Percentiles rank a stretch among this genome's conserved stretches.
Conservation (phyloP, 1,140 invertebrate species). For the Prorops nasuta region DNA sequence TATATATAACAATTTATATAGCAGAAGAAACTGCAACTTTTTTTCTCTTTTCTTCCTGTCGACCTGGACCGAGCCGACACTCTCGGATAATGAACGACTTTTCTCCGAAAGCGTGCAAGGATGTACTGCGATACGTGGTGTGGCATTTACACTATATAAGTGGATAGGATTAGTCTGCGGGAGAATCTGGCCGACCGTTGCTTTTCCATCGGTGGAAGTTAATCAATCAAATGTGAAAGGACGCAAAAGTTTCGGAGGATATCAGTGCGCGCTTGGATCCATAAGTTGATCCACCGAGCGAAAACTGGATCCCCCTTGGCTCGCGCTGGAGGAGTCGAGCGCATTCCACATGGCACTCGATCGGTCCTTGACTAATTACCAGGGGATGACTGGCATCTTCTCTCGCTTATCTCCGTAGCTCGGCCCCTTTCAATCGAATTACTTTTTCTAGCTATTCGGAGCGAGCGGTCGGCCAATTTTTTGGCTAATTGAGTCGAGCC, state of each 20-base stretch:
- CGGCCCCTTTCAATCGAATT: conserved; percentile 49
- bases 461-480: conserved; percentile 44
- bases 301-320: conserved; percentile 13
- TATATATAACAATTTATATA: too few species aligned
- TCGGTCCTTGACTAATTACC: conserved; percentile 54
- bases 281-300: conserved; percentile 21
- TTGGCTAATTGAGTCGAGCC: conserved; percentile 50
- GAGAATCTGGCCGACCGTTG: too few species aligned
- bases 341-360: conserved; percentile 29
- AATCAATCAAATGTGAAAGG: conserved; percentile 33
- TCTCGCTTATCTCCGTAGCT: conserved; percentile 51
- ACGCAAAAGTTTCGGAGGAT: conserved; percentile 26
- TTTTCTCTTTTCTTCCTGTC: too few species aligned
- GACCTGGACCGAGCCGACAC: too few species aligned
- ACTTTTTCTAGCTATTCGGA: conserved; percentile 47
- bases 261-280: conserved; percentile 22
- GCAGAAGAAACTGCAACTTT: too few species aligned
- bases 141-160: too few species aligned
- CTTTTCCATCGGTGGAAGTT: too few species aligned
- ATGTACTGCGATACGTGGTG: too few species aligned
- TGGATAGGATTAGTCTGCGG: too few species aligned
- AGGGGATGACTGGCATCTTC: conserved; percentile 53
- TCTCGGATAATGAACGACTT: too few species aligned
- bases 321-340: conserved; percentile 17
- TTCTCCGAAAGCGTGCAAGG: too few species aligned